These are phyloP conservation scores for Sesamia nonagrioides DNA, from an alignment of 1,140 invertebrate species.

Conservation along the genomic window DNA sequence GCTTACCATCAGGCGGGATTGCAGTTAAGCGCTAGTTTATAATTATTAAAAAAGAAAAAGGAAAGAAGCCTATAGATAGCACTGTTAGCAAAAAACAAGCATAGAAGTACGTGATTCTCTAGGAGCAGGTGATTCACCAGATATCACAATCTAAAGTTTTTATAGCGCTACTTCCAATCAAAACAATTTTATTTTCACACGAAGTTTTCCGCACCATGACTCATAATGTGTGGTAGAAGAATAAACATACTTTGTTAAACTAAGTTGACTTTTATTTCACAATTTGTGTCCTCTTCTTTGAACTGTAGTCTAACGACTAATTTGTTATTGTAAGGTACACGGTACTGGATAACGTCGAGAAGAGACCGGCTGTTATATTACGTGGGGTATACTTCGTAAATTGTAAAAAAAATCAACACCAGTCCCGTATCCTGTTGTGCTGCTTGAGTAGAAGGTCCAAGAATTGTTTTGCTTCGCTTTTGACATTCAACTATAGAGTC, in stretches of 20 bases:
- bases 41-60: too few relatives aligned
- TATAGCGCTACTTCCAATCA: conserved; percentile 2
- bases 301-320: conserved; percentile 8
- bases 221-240: conserved; percentile 13
- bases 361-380: conserved; percentile 72
- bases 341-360: conserved; percentile 68
- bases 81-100: conserved; percentile 17
- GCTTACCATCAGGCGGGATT: too few relatives aligned
- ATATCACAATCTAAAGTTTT: conserved; percentile 1
- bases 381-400: conserved; percentile 78
- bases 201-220: conserved; percentile 21
- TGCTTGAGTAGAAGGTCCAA: conserved; percentile 76
- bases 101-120: conserved; percentile 4
- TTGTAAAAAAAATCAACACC: conserved; percentile 66
- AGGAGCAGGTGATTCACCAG: conserved; percentile 25
- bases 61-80: background rate
- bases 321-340: conserved; percentile 56
- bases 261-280: conserved; percentile 19
- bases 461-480: conserved; percentile 70
- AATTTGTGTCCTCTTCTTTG: background rate
- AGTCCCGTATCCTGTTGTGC: conserved; percentile 72
- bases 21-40: too few relatives aligned
- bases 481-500: conserved; percentile 70
- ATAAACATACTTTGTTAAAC: conserved; percentile 26
- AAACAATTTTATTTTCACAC: conserved; percentile 12